A percentile compares a stretch with the other conserved stretches of the same genome.
Evolutionary conservation across 2,888 invertebrate genomes (phyloP).

Genomic region (Plutella xylostella): DNA sequence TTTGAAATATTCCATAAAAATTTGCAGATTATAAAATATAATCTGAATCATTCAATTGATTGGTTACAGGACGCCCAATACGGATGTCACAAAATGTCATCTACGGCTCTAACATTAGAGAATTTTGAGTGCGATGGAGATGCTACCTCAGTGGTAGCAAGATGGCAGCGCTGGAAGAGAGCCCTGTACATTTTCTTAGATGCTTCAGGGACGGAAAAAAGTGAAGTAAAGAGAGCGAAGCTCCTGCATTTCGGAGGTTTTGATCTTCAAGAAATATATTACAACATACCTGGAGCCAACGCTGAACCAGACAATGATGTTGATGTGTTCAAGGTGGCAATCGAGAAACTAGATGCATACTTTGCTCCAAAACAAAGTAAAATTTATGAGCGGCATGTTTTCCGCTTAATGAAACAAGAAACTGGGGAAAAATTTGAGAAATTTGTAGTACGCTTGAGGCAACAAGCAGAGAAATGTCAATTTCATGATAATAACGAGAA

Average conservation of each 20-base stretch:
- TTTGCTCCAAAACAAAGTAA: constrained; percentile 27
- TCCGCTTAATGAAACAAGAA: constrained; percentile 23
- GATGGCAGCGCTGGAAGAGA: constrained; percentile 26
- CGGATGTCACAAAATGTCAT: too few relatives aligned
- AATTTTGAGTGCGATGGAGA: constrained; percentile 22
- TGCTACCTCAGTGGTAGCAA: constrained; percentile 18
- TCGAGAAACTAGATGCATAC: constrained; percentile 22
- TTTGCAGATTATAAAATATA: too few relatives aligned
- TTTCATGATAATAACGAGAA: constrained; percentile 23
- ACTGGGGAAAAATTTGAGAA: constrained; percentile 25
- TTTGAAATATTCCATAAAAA: too few relatives aligned
- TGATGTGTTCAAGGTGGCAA: constrained; percentile 11
- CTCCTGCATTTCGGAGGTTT: constrained; percentile 20
- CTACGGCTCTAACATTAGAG: too few relatives aligned
- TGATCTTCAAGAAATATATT: constrained; percentile 23
- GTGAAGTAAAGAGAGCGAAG: constrained; percentile 18
- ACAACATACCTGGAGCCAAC: constrained; percentile 21
- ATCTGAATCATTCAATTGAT: too few relatives aligned
- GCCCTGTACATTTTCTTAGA: constrained; percentile 21
- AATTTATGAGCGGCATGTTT: constrained; percentile 14
- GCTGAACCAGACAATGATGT: constrained; percentile 8
- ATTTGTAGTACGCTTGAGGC: constrained; percentile 23
- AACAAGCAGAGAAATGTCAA: constrained; percentile 26
- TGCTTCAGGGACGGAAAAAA: constrained; percentile 9
- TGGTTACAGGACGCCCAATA: too few relatives aligned